These are phyloP conservation scores for Drosophila picticornis DNA, from an alignment of 2,888 invertebrate species.

Conservation along the genomic window DNA sequence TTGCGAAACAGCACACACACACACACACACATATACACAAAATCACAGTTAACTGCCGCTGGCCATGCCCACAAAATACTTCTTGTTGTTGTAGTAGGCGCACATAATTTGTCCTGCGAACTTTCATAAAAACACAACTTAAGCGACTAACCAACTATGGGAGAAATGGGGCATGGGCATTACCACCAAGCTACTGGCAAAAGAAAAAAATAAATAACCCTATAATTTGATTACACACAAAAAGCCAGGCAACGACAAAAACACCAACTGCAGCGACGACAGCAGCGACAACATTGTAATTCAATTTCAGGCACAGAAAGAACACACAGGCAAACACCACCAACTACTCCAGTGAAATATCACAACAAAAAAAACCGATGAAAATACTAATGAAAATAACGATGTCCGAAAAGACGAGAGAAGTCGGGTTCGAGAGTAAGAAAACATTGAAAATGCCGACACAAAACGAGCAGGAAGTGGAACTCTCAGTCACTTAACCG, in stretches of 20 bases:
- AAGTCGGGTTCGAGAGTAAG: neutral
- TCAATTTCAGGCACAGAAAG: conserved; percentile 70
- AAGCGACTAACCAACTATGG: conserved; percentile 47
- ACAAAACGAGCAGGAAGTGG: conserved; percentile 12
- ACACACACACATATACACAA: conserved; percentile 13
- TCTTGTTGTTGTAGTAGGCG: conserved; percentile 40
- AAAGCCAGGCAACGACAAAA: conserved; percentile 44
- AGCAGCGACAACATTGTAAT: conserved; percentile 72
- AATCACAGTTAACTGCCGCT: conserved; percentile 24
- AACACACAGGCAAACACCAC: conserved; percentile 53
- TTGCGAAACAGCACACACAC: conserved; percentile 29
- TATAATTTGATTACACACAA: conserved; percentile 69
- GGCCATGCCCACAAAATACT: conserved; percentile 28
- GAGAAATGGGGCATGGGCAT: neutral
- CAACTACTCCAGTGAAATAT: conserved; percentile 19
- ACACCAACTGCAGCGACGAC: conserved; percentile 32
- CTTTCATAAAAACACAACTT: conserved; percentile 66
- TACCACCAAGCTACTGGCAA: neutral
- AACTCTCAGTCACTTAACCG: conserved; percentile 42
- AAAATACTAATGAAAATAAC: conserved; percentile 65
- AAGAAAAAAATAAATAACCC: conserved; percentile 45
- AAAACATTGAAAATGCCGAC: neutral
- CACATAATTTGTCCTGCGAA: conserved; percentile 50
- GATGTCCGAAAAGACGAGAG: conserved; percentile 24
- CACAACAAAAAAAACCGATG: conserved; percentile 13